phyloP scores from a whole-genome alignment of 2,888 invertebrate species.

The Gari tellinella region DNA sequence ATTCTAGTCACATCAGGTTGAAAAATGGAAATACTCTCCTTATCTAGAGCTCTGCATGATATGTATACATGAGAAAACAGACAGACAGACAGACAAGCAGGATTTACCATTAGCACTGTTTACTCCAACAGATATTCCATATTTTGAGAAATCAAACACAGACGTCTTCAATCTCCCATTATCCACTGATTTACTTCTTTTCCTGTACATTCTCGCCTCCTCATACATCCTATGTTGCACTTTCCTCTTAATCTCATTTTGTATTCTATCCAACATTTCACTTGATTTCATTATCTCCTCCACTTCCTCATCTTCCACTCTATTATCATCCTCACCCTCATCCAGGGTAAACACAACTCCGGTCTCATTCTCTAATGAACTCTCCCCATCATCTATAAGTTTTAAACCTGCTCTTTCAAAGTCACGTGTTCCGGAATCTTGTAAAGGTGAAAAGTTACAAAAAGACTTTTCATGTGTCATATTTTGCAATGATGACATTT shows the following conservation, averaged over 20 bases:
- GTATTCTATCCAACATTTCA: conserved; percentile 21
- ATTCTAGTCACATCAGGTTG: too few relatives aligned
- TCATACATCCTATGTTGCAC: conserved; percentile 22
- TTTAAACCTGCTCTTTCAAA: too few relatives aligned
- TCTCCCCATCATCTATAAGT: background rate
- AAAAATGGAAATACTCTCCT: too few relatives aligned
- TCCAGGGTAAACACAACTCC: background rate
- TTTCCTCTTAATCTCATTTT: conserved; percentile 1
- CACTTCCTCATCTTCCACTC: conserved; percentile 24
- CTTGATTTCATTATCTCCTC: conserved; percentile 25
- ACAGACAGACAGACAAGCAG: background rate
- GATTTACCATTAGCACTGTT: conserved; percentile 37
- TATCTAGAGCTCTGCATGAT: background rate
- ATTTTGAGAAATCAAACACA: conserved; percentile 41
- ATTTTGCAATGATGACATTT: too few relatives aligned
- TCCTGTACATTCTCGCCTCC: conserved; percentile 16
- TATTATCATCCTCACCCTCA: background rate
- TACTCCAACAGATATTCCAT: conserved; percentile 50
- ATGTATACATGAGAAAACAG: background rate
- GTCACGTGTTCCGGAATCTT: too few relatives aligned
- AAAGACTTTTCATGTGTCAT: too few relatives aligned
- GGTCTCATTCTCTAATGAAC: background rate
- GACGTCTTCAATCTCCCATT: conserved; percentile 7
- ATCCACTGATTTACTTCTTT: conserved; percentile 42
- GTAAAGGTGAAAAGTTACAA: too few relatives aligned